Conservation (phyloP, 2,888 invertebrate genomes). For the Bombylius major region DNA sequence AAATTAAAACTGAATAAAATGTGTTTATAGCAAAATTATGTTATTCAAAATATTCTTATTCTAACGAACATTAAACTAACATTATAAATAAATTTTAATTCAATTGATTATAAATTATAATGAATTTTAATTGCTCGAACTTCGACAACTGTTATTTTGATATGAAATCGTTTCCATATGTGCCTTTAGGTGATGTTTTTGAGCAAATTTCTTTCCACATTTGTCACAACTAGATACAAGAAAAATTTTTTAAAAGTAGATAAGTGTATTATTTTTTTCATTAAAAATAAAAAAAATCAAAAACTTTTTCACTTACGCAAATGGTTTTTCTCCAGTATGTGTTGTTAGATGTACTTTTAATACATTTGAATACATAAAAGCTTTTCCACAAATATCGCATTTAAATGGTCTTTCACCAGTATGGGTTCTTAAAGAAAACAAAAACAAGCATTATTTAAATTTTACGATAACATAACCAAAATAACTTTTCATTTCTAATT, state of each 20-base stretch:
- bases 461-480: background rate
- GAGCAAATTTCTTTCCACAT: slow-evolving; percentile 30
- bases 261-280: too few species aligned
- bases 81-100: too few species aligned
- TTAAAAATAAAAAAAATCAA: too few species aligned
- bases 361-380: slow-evolving; percentile 33
- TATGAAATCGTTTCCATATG: slow-evolving; percentile 32
- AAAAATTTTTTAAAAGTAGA: too few species aligned
- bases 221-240: slow-evolving; percentile 23
- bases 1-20: too few species aligned
- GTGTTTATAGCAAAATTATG: too few species aligned
- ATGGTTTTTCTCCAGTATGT: slow-evolving; percentile 35
- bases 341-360: slow-evolving; percentile 30
- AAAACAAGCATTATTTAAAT: background rate
- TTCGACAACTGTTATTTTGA: slow-evolving; percentile 13
- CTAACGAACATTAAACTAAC: too few species aligned
- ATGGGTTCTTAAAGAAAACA: slow-evolving; percentile 24
- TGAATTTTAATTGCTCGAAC: too few species aligned
- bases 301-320: slow-evolving; percentile 17
- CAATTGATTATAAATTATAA: too few species aligned
- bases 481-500: background rate
- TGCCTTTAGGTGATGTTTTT: slow-evolving; percentile 32
- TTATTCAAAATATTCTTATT: too few species aligned
- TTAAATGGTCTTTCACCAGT: slow-evolving; percentile 32
- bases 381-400: slow-evolving; percentile 31